These are phyloP conservation scores for Drosophila aldrichi DNA, from an alignment of 2,888 invertebrate species.

Conservation along the genomic window DNA sequence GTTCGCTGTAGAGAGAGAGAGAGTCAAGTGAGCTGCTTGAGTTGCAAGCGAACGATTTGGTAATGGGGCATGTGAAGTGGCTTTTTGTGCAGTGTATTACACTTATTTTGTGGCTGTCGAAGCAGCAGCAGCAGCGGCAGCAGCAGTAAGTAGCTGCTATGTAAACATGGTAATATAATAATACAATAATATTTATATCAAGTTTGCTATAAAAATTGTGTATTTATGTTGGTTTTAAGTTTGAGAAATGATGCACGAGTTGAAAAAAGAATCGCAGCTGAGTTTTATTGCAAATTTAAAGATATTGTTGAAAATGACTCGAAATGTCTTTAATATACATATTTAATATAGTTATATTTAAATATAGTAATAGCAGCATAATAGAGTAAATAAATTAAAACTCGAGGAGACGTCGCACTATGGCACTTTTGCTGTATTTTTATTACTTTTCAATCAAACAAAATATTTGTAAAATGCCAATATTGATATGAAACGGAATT, in stretches of 20 bases:
- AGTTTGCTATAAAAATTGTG: neutral
- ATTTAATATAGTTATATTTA: no score
- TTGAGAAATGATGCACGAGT: neutral
- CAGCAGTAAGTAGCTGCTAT: neutral
- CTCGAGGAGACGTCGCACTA: neutral
- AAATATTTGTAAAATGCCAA: neutral
- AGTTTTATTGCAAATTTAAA: neutral
- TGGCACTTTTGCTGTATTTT: no score
- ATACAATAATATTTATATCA: conserved; percentile 1
- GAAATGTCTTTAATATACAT: no score
- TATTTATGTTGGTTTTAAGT: neutral
- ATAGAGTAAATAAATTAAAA: neutral
- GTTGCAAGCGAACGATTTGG: conserved; percentile 2
- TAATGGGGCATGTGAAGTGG: conserved; percentile 13
- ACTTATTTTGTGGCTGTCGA: neutral
- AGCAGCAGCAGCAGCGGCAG: neutral
- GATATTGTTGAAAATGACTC: no score
- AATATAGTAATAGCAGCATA: no score
- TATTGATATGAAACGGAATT: neutral
- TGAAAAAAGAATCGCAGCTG: neutral
- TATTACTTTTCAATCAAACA: neutral
- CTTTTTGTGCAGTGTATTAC: conserved; percentile 13
- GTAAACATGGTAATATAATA: conserved; percentile 1
- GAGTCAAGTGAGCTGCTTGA: conserved; percentile 7
- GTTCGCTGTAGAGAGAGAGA: neutral